Evolutionary conservation across 1,140 invertebrate genomes (phyloP), one percentile per base, ranked within the genome.

Genomic region (Papilio glaucus): DNA sequence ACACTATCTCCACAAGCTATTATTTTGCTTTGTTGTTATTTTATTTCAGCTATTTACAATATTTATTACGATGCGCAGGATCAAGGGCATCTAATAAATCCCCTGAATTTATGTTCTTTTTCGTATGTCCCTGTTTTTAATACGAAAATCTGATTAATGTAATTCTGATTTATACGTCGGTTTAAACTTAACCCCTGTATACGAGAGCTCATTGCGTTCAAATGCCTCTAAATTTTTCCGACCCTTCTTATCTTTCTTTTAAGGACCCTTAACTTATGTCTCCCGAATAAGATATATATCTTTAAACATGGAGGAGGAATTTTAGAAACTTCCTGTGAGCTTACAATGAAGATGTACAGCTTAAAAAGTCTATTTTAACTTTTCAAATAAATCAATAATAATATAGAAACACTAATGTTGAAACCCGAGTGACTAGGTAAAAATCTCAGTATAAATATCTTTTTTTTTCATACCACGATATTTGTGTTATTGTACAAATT

Each of bases 11-110:
- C 62, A 73, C 41, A 69, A 73, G 72, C 77, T 76, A 57, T 57
- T 57, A 57, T 57, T 24, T 24, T 57, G 49, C 49, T 21, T 10
- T 24, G 49, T 57, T 74, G 72, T 80, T 77, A 78, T 85, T 79
- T 85, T 84, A 79, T 78, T 78, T 74, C 73, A 57, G 70, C 76
- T 80, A 82, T 86, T 84, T 85, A 78, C 79, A 73, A 84, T 80
- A 86, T 85, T 87, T 85, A 86, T 80, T 76, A 77, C 72, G 74
- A 71, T 72, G 45, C 60, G 38, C 72, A 68, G 71, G 42, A 72
- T 70, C 53, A 57, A 57, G 49, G 49, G 45, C 73, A 70, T 45
- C 15, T n/a, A 68, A 45, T 70, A 74, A 76, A 73, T 73, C 72
- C 67, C 57, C 67, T 53, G 71, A 76, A 79, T 79, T 79, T 79